Conservation (phyloP, 2,888 invertebrate genomes). For the Cistogaster globosa region DNA sequence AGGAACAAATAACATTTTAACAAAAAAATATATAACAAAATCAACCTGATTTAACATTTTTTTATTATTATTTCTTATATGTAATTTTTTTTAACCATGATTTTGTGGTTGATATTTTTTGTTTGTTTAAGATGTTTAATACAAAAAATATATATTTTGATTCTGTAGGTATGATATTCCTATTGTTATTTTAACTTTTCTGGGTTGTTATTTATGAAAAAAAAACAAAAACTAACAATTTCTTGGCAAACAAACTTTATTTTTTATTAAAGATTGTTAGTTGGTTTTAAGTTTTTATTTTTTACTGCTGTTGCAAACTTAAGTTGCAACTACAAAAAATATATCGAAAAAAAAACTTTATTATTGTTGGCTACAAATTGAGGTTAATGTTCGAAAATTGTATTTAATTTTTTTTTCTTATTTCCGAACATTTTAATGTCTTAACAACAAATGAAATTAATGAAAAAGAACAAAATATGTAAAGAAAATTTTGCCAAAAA, state of each 20-base stretch:
- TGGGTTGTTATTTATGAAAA: constrained; percentile 66
- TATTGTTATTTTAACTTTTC: constrained; percentile 64
- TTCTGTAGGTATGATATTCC: constrained; percentile 37
- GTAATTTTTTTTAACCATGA: constrained; percentile 57
- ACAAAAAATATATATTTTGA: constrained; percentile 62
- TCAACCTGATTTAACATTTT: constrained; percentile 69
- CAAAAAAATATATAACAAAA: constrained; percentile 52
- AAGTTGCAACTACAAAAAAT: constrained; percentile 41
- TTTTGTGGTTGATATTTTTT: constrained; percentile 64
- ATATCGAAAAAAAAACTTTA: constrained; percentile 50
- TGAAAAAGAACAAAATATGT: constrained; percentile 1
- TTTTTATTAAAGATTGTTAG: constrained; percentile 56
- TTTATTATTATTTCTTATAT: constrained; percentile 21
- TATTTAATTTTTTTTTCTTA: constrained; percentile 23
- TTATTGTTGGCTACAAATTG: constrained; percentile 72
- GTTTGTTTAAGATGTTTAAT: constrained; percentile 64
- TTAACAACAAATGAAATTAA: constrained; percentile 49
- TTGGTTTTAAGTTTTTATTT: constrained; percentile 48
- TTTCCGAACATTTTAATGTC: constrained; percentile 32
- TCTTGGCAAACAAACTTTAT: constrained; percentile 70
- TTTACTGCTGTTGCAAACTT: constrained; percentile 49
- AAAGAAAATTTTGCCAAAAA: constrained; percentile 43
- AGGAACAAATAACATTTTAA: constrained; percentile 63
- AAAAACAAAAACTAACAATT: constrained; percentile 66
- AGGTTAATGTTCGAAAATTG: constrained; percentile 70